A percentile compares a stretch with the other conserved stretches of the same genome.
Evolutionary conservation across 2,888 invertebrate species (phyloP).

Genomic region (Stratiomys singularior): DNA sequence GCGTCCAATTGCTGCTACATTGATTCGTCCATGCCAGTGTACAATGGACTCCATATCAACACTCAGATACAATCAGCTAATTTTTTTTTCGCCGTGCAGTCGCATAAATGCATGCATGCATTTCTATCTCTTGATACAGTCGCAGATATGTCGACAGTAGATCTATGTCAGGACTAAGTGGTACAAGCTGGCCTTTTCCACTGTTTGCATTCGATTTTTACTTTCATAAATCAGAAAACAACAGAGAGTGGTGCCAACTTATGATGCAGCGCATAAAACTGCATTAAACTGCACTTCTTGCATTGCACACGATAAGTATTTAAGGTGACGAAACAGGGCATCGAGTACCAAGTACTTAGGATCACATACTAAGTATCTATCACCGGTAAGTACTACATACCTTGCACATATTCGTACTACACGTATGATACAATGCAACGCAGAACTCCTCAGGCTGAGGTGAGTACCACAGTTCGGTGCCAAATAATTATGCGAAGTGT

Average conservation of each 20-base stretch:
- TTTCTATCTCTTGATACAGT: neutral
- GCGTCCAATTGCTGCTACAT: too few relatives aligned
- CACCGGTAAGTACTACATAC: neutral
- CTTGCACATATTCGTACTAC: neutral
- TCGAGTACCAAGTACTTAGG: slow-evolving; percentile 32
- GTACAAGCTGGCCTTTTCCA: slow-evolving; percentile 47
- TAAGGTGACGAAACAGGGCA: slow-evolving; percentile 47
- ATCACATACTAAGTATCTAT: neutral
- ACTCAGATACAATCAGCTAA: too few relatives aligned
- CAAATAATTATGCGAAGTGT: slow-evolving; percentile 50
- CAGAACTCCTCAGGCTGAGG: neutral
- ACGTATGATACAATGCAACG: neutral
- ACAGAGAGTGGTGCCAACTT: slow-evolving; percentile 48
- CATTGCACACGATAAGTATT: slow-evolving; percentile 41
- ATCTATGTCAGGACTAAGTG: slow-evolving; percentile 48
- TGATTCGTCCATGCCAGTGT: too few relatives aligned
- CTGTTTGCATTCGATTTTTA: slow-evolving; percentile 48
- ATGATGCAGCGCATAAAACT: slow-evolving; percentile 44
- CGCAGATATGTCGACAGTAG: slow-evolving; percentile 22
- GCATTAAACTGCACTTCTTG: slow-evolving; percentile 44
- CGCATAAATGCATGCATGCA: neutral
- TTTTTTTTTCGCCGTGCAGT: too few relatives aligned
- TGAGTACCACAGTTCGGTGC: slow-evolving; percentile 38
- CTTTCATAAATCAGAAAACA: slow-evolving; percentile 51
- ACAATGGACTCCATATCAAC: too few relatives aligned